Evolutionary conservation across 2,888 invertebrate genomes (phyloP).

Genomic region (Aleiodes testaceus): DNA sequence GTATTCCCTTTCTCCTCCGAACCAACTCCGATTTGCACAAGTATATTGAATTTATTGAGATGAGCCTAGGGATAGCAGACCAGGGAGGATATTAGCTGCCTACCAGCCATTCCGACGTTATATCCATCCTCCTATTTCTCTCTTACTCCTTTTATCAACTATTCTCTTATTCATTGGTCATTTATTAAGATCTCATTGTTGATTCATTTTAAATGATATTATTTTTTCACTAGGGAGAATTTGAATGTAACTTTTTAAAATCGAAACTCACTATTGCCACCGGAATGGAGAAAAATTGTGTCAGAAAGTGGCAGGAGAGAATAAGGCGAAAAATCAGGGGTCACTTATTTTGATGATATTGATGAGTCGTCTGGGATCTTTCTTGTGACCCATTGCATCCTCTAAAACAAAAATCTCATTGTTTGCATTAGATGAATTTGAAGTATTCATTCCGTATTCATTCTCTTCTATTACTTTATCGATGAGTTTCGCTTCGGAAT

Average conservation of each 20-base stretch:
- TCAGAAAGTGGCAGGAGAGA: no score
- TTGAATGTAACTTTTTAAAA: background rate
- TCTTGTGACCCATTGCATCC: background rate
- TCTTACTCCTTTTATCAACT: slow-evolving; percentile 19
- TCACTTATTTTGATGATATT: no score
- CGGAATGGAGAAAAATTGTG: no score
- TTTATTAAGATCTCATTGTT: slow-evolving; percentile 70
- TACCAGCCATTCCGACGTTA: slow-evolving; percentile 66
- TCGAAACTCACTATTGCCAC: background rate
- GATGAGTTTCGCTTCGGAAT: no score
- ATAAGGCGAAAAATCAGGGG: no score
- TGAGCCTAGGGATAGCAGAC: slow-evolving; percentile 72
- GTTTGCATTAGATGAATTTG: no score
- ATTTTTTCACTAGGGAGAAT: background rate
- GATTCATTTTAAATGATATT: slow-evolving; percentile 62
- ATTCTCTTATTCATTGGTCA: slow-evolving; percentile 51
- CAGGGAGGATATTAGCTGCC: slow-evolving; percentile 73
- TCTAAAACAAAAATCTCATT: no score
- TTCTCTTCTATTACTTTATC: no score
- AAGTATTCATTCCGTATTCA: no score
- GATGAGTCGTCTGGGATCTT: background rate
- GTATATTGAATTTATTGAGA: slow-evolving; percentile 74
- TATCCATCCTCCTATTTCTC: slow-evolving; percentile 48
- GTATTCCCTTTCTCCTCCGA: slow-evolving; percentile 4
- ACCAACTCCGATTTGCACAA: slow-evolving; percentile 69